A percentile compares a stretch with the other conserved stretches of the same genome.
Evolutionary conservation across 2,113 vertebrate genomes (phyloP).

Genomic region (Electrona antarctica): DNA sequence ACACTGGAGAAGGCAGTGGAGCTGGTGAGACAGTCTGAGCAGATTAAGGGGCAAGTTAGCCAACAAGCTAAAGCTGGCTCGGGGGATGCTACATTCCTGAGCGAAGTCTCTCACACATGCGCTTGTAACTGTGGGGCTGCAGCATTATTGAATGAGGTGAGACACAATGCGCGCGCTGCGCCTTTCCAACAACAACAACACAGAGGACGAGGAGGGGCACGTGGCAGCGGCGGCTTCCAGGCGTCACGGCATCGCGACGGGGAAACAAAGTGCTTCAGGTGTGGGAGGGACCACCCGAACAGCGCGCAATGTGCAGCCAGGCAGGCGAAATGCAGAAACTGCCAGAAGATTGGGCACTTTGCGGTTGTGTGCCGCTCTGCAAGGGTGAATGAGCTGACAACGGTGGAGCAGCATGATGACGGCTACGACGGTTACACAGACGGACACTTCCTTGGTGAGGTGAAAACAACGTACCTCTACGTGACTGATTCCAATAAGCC

Average conservation of each 20-base stretch:
- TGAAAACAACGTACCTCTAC: too few species aligned
- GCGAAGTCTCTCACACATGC: neutral
- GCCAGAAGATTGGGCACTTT: conserved; percentile 6
- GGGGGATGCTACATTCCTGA: neutral
- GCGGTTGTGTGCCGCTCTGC: neutral
- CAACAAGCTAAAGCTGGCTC: neutral
- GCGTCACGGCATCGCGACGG: too few species aligned
- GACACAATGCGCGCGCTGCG: neutral
- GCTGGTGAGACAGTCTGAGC: conserved; percentile 1
- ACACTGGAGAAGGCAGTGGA: neutral
- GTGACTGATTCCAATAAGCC: neutral
- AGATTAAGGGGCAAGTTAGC: conserved; percentile 5
- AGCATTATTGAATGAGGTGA: neutral
- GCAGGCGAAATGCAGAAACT: neutral
- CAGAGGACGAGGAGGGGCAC: neutral
- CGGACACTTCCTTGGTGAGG: too few species aligned
- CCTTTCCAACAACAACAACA: neutral
- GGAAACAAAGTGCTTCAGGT: too few species aligned
- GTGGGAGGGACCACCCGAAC: neutral
- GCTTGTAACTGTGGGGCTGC: too few species aligned
- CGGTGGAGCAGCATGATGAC: neutral
- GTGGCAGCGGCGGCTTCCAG: neutral
- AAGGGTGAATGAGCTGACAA: neutral
- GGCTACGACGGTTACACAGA: neutral
- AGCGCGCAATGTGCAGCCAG: neutral